phyloP scores from a whole-genome alignment of 2,888 invertebrate genomes.

The Mythimna vitellina region DNA sequence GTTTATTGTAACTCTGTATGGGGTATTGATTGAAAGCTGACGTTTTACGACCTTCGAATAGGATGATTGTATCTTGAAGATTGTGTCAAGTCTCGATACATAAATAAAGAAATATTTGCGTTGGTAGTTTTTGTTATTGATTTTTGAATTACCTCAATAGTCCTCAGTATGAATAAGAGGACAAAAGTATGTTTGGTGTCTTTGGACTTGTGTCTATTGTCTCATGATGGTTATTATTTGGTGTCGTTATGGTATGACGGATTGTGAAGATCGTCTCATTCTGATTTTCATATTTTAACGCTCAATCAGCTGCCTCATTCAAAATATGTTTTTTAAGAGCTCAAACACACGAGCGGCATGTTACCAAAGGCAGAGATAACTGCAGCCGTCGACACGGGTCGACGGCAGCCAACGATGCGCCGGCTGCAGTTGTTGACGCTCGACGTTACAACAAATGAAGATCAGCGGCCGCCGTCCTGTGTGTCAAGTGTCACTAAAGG shows the following conservation, averaged over 20 bases:
- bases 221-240: neutral
- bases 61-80: constrained; percentile 21
- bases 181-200: constrained; percentile 14
- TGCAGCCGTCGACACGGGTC: too few relatives aligned
- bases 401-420: too few relatives aligned
- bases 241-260: neutral
- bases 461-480: too few relatives aligned
- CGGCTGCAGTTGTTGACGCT: too few relatives aligned
- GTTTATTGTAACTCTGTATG: constrained; percentile 51
- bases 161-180: neutral
- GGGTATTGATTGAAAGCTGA: constrained; percentile 33
- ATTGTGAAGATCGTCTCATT: neutral
- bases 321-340: neutral
- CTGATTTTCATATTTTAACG: neutral
- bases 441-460: too few relatives aligned
- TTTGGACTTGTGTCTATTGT: constrained; percentile 8
- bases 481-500: too few relatives aligned
- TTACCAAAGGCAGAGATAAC: too few relatives aligned
- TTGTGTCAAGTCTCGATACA: constrained; percentile 28
- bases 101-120: constrained; percentile 37
- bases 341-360: too few relatives aligned
- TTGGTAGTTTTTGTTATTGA: constrained; percentile 26
- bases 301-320: neutral
- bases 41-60: constrained; percentile 23
- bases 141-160: constrained; percentile 10